A percentile compares a stretch with the other conserved stretches of the same genome.
These are phyloP conservation scores for Chesias legatella DNA, from an alignment of 2,888 invertebrate species.

Conservation along the genomic window DNA sequence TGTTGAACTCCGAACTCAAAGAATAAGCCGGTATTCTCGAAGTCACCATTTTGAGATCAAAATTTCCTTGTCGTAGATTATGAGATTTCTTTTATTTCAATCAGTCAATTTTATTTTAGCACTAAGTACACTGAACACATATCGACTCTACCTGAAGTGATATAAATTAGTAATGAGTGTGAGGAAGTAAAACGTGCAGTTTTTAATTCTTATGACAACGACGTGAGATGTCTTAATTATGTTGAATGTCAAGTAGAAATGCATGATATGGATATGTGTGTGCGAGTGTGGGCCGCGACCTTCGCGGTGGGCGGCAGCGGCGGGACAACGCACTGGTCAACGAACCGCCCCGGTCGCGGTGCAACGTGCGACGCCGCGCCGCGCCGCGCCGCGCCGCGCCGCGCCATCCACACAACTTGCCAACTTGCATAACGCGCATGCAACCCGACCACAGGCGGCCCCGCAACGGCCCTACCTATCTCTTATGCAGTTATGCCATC, in stretches of 20 bases:
- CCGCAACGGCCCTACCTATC: conserved; percentile 43
- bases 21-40: conserved; percentile 83
- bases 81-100: conserved; percentile 33
- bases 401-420: conserved; percentile 42
- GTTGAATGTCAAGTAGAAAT: conserved; percentile 22
- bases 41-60: conserved; percentile 82
- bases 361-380: too few species aligned
- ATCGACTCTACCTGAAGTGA: conserved; percentile 70
- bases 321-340: conserved; percentile 78
- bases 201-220: conserved; percentile 1
- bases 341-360: conserved; percentile 68
- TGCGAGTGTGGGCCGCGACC: conserved; percentile 66
- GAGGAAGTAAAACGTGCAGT: conserved; percentile 44
- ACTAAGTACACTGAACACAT: conserved; percentile 75
- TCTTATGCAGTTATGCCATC: conserved; percentile 51
- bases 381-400: too few species aligned
- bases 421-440: conserved; percentile 69
- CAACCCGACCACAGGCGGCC: conserved; percentile 36
- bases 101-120: conserved; percentile 59
- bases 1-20: conserved; percentile 82
- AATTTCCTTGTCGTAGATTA: conserved; percentile 61
- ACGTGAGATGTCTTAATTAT: conserved; percentile 1
- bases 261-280: conserved; percentile 47
- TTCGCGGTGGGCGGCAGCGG: conserved; percentile 73
- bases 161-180: conserved; percentile 46